Conservation (phyloP, 1,140 invertebrate genomes). For the Carcinoscorpius rotundicauda region DNA sequence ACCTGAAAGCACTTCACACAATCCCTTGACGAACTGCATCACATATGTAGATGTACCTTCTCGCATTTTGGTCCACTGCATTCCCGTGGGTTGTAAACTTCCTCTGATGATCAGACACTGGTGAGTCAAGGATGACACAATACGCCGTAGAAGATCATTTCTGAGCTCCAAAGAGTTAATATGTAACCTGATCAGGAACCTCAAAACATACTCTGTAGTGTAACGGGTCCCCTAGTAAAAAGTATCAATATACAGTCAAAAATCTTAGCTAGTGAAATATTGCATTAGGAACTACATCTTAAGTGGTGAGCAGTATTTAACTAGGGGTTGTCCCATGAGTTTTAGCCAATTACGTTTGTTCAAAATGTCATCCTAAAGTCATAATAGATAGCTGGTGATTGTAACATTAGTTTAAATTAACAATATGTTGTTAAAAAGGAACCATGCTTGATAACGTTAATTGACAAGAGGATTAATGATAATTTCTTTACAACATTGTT, state of each 20-base stretch:
- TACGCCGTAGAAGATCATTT: slow-evolving; percentile 44
- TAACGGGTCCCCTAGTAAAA: slow-evolving; percentile 45
- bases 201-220: slow-evolving; percentile 56
- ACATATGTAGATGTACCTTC: slow-evolving; percentile 39
- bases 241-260: slow-evolving; percentile 1
- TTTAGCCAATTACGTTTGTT: no score
- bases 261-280: no score
- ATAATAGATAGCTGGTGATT: no score
- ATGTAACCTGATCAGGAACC: slow-evolving; percentile 51
- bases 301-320: no score
- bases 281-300: no score
- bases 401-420: no score
- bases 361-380: no score
- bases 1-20: slow-evolving; percentile 16
- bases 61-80: slow-evolving; percentile 34
- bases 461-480: no score
- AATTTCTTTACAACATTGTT: no score
- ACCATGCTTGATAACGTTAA: no score
- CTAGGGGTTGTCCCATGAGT: no score
- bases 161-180: slow-evolving; percentile 29
- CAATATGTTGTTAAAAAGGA: no score
- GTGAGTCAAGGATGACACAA: slow-evolving; percentile 50
- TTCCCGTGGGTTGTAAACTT: slow-evolving; percentile 25
- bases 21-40: slow-evolving; percentile 35
- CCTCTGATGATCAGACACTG: slow-evolving; percentile 45